A percentile compares a stretch with the other conserved stretches of the same genome.
These are phyloP conservation scores for Apeira syringaria DNA, from an alignment of 2,888 invertebrate species.

Conservation along the genomic window DNA sequence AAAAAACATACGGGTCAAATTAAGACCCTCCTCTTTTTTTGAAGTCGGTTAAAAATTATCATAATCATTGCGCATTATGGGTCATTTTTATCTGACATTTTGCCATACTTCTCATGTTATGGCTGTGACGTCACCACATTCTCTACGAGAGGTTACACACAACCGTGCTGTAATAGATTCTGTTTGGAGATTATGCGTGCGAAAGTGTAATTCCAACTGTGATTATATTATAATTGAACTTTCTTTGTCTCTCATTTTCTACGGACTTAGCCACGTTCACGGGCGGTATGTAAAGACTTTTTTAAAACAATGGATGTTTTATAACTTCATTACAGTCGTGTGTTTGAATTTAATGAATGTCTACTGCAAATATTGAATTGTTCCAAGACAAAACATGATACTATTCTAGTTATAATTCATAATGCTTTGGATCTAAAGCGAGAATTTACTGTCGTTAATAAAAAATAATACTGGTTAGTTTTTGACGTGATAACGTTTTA, in stretches of 20 bases:
- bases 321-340: conserved; percentile 11
- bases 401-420: no score
- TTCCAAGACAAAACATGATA: not conserved
- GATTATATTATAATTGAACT: conserved; percentile 30
- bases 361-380: conserved; percentile 2
- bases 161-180: conserved; percentile 30
- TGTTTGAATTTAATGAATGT: conserved; percentile 3
- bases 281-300: conserved; percentile 5
- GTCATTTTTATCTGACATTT: conserved; percentile 2
- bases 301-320: conserved; percentile 13
- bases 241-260: conserved; percentile 31
- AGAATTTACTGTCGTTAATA: no score
- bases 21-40: no score
- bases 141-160: conserved; percentile 16
- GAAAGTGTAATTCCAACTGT: conserved; percentile 34
- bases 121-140: conserved; percentile 27
- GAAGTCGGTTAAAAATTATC: no score
- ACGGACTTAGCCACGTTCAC: conserved; percentile 10
- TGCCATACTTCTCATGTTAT: conserved; percentile 27
- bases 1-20: no score
- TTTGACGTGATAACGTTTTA: no score
- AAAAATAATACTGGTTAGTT: no score
- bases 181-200: conserved; percentile 31
- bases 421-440: no score
- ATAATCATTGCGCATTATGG: conserved; percentile 4